Base-by-base conservation (phyloP, 2,888 invertebrate genomes). In the Dascillus cervinus region DNA sequence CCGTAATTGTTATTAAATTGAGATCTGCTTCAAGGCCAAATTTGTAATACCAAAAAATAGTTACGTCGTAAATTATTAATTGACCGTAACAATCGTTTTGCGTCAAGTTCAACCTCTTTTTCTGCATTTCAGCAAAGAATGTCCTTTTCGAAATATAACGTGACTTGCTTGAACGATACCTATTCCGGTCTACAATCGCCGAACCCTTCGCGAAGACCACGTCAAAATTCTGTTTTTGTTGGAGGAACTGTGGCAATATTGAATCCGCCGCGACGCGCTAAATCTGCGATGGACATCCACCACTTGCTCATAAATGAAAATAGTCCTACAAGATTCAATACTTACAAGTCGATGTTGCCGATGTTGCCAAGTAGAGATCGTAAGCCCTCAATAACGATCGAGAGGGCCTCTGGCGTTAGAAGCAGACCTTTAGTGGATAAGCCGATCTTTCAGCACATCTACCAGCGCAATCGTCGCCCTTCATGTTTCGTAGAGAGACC, bases 151-250 rank as follows among this genome's bases (percentile, higher is more conserved):
- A 79, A 82, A 48, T 74, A 71, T 66, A 75, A 74, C 61, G 66
- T 75, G 30, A 79, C 77, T 49, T 79, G 77, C 49, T 66, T 79
- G 52, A 71, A 70, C 30, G 69, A 71, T 43, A 59, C 53, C 11
- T 68, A 52, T 49, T 52, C 64, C 34, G 63, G 58, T 21, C 57
- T 58, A 43, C 60, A 57, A 43, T 65, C 59, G 38, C 64, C 60
- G 39, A 65, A 53, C 47, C 63, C 54, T 39, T 51, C 40, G 32
- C 46, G 53, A 22, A 65, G 81, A 11, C 77, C 75, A 1, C 67
- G 82, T 6, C 82, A 88, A 67, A 89, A 89, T 65, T 89, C 89
- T 3, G 88, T 90, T 9, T 89, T 90, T 66, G 87, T 88, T 15
- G 85, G 35, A 70, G 75, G 77, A 43, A 71, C 75, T 1, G 72